Base-by-base conservation (phyloP, 2,888 invertebrate species). In the Ennomos fuscantarius region DNA sequence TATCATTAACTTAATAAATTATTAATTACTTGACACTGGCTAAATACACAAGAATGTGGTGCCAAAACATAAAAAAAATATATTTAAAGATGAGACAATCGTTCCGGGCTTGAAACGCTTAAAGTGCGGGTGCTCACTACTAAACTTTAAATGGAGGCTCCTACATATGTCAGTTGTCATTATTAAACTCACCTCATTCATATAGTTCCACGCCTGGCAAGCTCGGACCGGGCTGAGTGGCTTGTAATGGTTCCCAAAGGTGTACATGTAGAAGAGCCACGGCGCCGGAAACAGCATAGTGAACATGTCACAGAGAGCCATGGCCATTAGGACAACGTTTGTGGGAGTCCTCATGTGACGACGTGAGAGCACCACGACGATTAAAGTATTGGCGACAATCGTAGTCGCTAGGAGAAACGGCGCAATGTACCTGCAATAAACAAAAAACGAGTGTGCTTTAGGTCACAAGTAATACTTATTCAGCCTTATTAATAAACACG, bases 251-350 rank as follows among this genome's bases (percentile, higher is more conserved):
- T 97, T 96, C 31, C 97, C 97, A 69, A 97, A 95, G 0, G 97
- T 97, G 90, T 97, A 98, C 95, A 97, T 97, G 81, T 98, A 97
- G 85, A 98, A 95, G 45, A 98, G 95, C 95, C 97, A 97, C 0
- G 98, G 98, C 0, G 97, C 96, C 0, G 98, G 97, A 78, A 97
- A 96, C 50, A 97, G 93, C 76, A 98, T 95, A 0, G 98, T 99
- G 82, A 98, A 95, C 95, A 98, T 96, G 87, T 99, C 99, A 70
- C 97, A 97, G 5, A 99, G 93, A 0, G 99, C 98, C 98, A 99
- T 99, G n/a, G 96, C 97, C 94, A 97, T 96, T 2, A 98, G 93
- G 0, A 98, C 96, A n/a, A 96, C 94, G 86, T 98, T 98, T 6
- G 98, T 98, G 0, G 98, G 97, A 0, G 97, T 97, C 32, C 96